phyloP scores from a whole-genome alignment of 1,140 invertebrate species.

The Zaprionus inermis region DNA sequence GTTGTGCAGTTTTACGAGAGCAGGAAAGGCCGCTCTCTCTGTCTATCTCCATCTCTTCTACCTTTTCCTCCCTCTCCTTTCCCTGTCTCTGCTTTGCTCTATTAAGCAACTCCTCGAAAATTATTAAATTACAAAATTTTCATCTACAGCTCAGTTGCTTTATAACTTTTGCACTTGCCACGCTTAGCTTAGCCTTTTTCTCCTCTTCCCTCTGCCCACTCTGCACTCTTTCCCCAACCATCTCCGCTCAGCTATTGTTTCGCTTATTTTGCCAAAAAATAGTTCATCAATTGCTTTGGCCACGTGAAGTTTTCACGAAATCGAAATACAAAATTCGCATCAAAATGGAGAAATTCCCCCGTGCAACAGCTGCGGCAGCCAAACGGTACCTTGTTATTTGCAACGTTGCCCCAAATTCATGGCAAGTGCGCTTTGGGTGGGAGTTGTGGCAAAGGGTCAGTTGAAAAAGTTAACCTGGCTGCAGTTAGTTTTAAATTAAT shows the following conservation, averaged over 20 bases:
- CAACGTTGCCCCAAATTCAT: conserved; percentile 59
- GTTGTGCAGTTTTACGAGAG: not conserved
- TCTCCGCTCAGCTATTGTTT: conserved; percentile 19
- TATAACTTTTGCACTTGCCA: not conserved
- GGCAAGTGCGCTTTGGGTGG: conserved; percentile 17
- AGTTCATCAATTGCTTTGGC: conserved; percentile 58
- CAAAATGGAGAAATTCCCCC: conserved; percentile 14
- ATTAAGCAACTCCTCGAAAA: not conserved
- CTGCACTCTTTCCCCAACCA: not conserved
- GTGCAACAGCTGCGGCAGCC: not conserved
- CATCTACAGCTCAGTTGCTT: not conserved
- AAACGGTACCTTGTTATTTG: conserved; percentile 25
- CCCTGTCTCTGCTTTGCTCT: not conserved
- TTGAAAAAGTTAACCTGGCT: conserved; percentile 63
- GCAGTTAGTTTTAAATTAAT: conserved; percentile 69
- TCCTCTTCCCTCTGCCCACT: no score
- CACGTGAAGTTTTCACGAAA: conserved; percentile 40
- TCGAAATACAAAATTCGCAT: conserved; percentile 61
- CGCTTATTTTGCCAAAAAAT: conserved; percentile 18
- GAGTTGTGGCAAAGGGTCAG: no score
- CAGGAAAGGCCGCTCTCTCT: no score
- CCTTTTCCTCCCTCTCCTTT: not conserved
- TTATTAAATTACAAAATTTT: conserved; percentile 4
- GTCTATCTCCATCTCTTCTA: not conserved
- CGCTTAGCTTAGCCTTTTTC: not conserved